Percentiles rank a stretch among this genome's conserved stretches.
phyloP scores from a whole-genome alignment of 64 coral and sea anemone genomes.

The Dendronephthya gigantea region DNA sequence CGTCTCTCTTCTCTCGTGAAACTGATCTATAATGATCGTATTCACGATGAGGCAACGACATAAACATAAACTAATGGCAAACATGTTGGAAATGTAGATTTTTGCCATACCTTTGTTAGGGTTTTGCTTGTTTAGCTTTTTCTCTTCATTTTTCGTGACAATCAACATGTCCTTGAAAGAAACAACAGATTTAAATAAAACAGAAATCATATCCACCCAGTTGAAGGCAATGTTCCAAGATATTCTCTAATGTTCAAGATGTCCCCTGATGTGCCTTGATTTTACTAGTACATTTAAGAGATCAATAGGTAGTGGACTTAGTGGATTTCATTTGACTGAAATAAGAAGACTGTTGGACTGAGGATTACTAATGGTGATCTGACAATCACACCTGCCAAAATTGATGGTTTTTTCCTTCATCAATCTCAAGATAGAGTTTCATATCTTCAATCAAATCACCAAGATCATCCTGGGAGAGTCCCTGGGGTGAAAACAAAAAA shows the following conservation, averaged over 20 bases:
- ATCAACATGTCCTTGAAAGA: slow-evolving; percentile 63
- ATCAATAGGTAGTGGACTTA: too few species aligned
- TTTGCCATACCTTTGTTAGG: slow-evolving; percentile 31
- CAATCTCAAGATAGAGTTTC: slow-evolving; percentile 89
- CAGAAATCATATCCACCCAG: too few species aligned
- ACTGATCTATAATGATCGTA: slow-evolving; percentile 21
- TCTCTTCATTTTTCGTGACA: slow-evolving; percentile 69
- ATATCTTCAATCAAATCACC: slow-evolving; percentile 87
- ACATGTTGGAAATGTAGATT: background rate
- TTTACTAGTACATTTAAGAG: too few species aligned
- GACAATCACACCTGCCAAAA: slow-evolving; percentile 71
- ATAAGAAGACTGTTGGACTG: too few species aligned
- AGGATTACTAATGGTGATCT: too few species aligned
- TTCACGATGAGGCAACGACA: background rate
- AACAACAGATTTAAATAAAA: background rate
- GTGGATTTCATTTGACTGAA: too few species aligned
- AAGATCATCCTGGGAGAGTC: slow-evolving; percentile 61
- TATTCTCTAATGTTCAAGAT: too few species aligned
- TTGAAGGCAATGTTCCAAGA: too few species aligned
- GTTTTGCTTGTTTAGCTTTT: slow-evolving; percentile 64
- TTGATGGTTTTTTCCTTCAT: slow-evolving; percentile 75
- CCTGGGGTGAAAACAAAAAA: slow-evolving; percentile 23
- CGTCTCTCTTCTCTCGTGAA: slow-evolving; percentile 73
- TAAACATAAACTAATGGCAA: too few species aligned
- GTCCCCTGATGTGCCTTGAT: too few species aligned